Percentiles rank a stretch among this genome's conserved stretches.
Conservation (phyloP, 2,888 invertebrate species). For the Argyra leucocephala region DNA sequence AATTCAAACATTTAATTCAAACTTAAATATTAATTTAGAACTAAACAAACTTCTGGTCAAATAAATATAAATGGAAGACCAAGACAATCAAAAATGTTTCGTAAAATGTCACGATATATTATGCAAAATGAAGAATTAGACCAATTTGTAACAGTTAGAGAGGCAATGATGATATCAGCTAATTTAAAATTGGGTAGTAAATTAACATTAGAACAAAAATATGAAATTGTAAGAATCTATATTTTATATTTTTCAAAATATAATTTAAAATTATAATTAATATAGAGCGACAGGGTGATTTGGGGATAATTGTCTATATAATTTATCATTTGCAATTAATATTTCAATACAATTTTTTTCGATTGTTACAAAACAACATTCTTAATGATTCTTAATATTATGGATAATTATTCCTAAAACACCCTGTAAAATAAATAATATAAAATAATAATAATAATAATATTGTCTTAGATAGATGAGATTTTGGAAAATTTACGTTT, state of each 20-base stretch:
- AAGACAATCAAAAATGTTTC: slow-evolving; percentile 66
- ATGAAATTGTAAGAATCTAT: slow-evolving; percentile 59
- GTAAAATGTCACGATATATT: slow-evolving; percentile 86
- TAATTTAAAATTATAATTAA: neutral
- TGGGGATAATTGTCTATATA: neutral
- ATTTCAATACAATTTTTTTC: no score
- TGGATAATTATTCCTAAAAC: neutral
- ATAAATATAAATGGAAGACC: slow-evolving; percentile 70
- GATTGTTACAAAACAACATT: no score
- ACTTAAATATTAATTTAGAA: slow-evolving; percentile 44
- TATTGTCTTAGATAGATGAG: slow-evolving; percentile 82
- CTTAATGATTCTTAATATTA: no score
- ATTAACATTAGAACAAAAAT: slow-evolving; percentile 54
- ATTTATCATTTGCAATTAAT: no score
- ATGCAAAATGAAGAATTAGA: slow-evolving; percentile 88
- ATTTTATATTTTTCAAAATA: no score
- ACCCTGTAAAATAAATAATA: no score
- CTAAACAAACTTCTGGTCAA: slow-evolving; percentile 58
- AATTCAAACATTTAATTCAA: neutral
- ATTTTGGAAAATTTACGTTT: slow-evolving; percentile 74
- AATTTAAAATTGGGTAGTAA: slow-evolving; percentile 73
- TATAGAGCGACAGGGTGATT: neutral
- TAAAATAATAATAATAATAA: no score
- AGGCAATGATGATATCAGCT: slow-evolving; percentile 81
- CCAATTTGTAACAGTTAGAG: slow-evolving; percentile 75